Percentiles rank a stretch among this genome's conserved stretches.
phyloP scores from a whole-genome alignment of 2,113 vertebrate species.

The Okapia johnstoni region DNA sequence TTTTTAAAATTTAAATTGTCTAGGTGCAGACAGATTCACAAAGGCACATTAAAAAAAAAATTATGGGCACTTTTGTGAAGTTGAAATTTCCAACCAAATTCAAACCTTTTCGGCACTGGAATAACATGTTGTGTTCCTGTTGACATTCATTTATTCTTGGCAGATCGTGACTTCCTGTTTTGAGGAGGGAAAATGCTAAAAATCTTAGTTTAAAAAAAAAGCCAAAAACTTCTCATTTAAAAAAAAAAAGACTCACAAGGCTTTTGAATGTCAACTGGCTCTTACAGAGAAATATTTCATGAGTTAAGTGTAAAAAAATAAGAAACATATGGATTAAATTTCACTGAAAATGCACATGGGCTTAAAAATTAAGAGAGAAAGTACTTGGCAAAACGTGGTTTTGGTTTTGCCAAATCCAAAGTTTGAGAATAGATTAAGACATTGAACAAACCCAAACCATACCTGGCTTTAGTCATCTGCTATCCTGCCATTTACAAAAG shows the following conservation, averaged over 20 bases:
- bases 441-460: slow-evolving; percentile 60
- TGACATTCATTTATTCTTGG: slow-evolving; percentile 22
- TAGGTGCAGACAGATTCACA: neutral
- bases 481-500: neutral
- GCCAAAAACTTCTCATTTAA: neutral
- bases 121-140: slow-evolving; percentile 26
- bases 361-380: slow-evolving; percentile 64
- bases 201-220: neutral
- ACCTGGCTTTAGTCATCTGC: slow-evolving; percentile 8
- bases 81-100: slow-evolving; percentile 37
- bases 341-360: slow-evolving; percentile 62
- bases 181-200: neutral
- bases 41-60: neutral
- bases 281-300: slow-evolving; percentile 64
- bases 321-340: slow-evolving; percentile 73
- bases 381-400: slow-evolving; percentile 64
- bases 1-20: slow-evolving; percentile 27
- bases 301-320: slow-evolving; percentile 72
- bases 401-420: slow-evolving; percentile 64
- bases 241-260: slow-evolving; percentile 42
- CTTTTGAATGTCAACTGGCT: slow-evolving; percentile 64
- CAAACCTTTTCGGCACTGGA: neutral
- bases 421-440: slow-evolving; percentile 59
- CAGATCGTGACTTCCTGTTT: slow-evolving; percentile 48
- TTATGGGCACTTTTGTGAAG: neutral